These are phyloP conservation scores for Condylura cristata DNA, from an alignment of 2,113 vertebrate genomes.

Conservation along the genomic window DNA sequence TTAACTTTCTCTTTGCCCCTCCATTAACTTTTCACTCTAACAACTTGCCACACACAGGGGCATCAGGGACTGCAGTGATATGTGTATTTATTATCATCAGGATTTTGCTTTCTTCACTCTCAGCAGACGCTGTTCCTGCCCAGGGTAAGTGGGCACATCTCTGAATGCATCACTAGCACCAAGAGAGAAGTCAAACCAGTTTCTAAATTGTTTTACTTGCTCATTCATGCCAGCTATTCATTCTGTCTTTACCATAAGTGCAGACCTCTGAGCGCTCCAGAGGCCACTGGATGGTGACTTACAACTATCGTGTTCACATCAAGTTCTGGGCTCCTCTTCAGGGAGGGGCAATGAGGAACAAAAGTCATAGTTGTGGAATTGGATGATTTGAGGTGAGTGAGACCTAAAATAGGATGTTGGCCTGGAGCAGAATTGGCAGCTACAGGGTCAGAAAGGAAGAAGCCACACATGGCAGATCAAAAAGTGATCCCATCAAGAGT, in stretches of 20 bases:
- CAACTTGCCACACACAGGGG: constrained; percentile 16
- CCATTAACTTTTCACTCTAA: constrained; percentile 56
- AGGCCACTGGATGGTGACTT: not conserved
- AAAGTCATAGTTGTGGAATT: not conserved
- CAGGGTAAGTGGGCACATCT: not conserved
- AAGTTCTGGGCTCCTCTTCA: not conserved
- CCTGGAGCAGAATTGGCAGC: not conserved
- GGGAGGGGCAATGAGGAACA: not conserved
- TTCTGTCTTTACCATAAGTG: not conserved
- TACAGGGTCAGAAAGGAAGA: not conserved
- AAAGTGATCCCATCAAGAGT: not conserved
- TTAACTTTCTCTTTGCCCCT: constrained; percentile 42
- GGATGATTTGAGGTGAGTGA: not conserved
- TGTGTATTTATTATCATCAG: constrained; percentile 45
- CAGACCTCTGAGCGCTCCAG: not conserved
- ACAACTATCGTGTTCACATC: not conserved
- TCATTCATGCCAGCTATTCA: not conserved
- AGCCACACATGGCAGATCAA: not conserved
- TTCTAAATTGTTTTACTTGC: constrained; percentile 42
- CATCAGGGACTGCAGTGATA: not conserved
- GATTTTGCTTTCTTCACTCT: constrained; percentile 40
- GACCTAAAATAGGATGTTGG: not conserved
- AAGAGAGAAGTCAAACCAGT: not conserved
- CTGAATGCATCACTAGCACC: not conserved
- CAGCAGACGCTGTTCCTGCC: not conserved